These are phyloP conservation scores for Lepilemur septentrionalis DNA, from an alignment of 2,797 vertebrate genomes.

Conservation along the genomic window DNA sequence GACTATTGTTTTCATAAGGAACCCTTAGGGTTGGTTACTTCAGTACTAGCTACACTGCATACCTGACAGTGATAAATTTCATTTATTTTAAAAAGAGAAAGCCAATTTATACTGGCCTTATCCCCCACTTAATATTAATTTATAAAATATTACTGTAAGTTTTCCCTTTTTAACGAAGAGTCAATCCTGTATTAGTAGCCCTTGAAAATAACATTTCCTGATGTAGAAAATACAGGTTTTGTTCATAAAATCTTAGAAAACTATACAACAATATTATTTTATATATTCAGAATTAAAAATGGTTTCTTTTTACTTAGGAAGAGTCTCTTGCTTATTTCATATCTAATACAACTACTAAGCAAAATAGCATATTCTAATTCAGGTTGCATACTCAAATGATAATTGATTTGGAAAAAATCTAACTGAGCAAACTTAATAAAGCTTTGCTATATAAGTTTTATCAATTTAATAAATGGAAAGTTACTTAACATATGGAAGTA, in stretches of 20 bases:
- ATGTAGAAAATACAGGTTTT: not conserved
- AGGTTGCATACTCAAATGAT: not conserved
- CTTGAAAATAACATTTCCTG: not conserved
- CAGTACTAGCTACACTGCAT: not conserved
- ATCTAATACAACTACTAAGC: not conserved
- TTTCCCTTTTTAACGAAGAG: not conserved
- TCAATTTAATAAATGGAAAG: not conserved
- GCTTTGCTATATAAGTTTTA: not conserved
- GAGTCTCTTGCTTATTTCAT: not conserved
- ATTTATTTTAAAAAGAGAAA: not conserved
- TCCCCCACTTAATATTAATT: not conserved
- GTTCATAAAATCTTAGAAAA: not conserved
- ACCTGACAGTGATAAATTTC: not conserved
- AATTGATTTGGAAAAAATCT: constrained; percentile 6
- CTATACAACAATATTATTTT: not conserved
- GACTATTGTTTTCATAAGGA: not conserved
- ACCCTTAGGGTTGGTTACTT: not conserved
- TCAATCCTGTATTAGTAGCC: not conserved
- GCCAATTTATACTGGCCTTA: not conserved
- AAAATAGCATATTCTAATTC: not conserved
- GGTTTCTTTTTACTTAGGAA: constrained; percentile 1
- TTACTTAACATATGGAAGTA: not conserved
- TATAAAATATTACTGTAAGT: not conserved
- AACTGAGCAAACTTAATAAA: not conserved
- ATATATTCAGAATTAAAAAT: constrained; percentile 4